phyloP scores from a whole-genome alignment of 2,797 vertebrate species.

The Knipowitschia caucasica region DNA sequence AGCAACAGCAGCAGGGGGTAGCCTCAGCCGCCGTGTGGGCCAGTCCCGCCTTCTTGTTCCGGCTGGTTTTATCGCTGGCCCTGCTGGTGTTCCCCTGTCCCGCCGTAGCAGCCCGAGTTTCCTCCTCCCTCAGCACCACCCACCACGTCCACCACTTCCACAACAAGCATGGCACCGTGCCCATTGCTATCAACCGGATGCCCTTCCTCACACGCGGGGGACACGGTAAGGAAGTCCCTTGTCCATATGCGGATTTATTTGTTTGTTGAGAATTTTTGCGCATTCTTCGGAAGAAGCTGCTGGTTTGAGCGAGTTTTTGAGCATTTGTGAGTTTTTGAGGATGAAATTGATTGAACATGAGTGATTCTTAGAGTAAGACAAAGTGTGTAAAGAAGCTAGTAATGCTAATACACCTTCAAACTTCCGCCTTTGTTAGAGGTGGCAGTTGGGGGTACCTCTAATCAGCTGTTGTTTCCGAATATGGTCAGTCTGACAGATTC shows the following conservation, averaged over 20 bases:
- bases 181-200: slow-evolving; percentile 96
- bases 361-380: too few relatives aligned
- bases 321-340: too few relatives aligned
- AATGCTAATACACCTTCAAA: too few relatives aligned
- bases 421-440: too few relatives aligned
- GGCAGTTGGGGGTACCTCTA: too few relatives aligned
- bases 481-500: too few relatives aligned
- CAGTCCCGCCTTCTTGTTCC: slow-evolving; percentile 68
- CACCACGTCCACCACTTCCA: slow-evolving; percentile 96
- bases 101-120: slow-evolving; percentile 85
- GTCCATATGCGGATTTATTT: too few relatives aligned
- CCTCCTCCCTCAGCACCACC: slow-evolving; percentile 92
- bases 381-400: too few relatives aligned
- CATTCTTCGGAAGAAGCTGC: not conserved
- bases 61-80: slow-evolving; percentile 72
- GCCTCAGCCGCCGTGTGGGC: slow-evolving; percentile 65
- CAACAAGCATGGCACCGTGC: slow-evolving; percentile 94
- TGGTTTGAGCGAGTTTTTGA: too few relatives aligned
- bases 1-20: slow-evolving; percentile 37
- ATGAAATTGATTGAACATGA: too few relatives aligned
- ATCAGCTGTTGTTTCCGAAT: too few relatives aligned
- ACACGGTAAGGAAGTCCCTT: slow-evolving; percentile 83
- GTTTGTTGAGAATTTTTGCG: not conserved
- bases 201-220: slow-evolving; percentile 92
- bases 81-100: slow-evolving; percentile 80